Percentiles rank a stretch among this genome's conserved stretches.
Conservation (phyloP, 1,140 invertebrate genomes). For the Drosophila chauvacae region DNA sequence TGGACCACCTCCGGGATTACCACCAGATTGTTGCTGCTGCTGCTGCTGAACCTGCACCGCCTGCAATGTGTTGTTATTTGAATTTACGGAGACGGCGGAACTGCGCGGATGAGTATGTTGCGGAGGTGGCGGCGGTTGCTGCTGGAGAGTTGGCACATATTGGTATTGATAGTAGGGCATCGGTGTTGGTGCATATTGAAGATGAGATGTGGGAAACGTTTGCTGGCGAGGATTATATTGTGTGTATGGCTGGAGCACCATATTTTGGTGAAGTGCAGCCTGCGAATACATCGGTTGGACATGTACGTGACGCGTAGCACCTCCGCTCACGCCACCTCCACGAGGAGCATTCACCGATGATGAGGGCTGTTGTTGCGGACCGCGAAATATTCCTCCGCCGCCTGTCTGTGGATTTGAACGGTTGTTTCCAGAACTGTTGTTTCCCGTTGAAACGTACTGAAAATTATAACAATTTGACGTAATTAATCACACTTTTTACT, state of each 20-base stretch:
- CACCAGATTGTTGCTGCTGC: slow-evolving; percentile 9
- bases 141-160: slow-evolving; percentile 62
- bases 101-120: slow-evolving; percentile 55
- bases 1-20: slow-evolving; percentile 40
- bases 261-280: slow-evolving; percentile 47
- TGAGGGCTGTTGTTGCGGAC: slow-evolving; percentile 38
- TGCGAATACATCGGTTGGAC: slow-evolving; percentile 69
- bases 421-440: slow-evolving; percentile 61
- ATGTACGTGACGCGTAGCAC: slow-evolving; percentile 59
- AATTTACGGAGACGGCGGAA: slow-evolving; percentile 59
- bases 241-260: slow-evolving; percentile 66
- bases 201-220: slow-evolving; percentile 59
- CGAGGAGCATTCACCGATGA: slow-evolving; percentile 57
- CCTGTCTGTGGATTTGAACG: slow-evolving; percentile 67
- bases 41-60: slow-evolving; percentile 52
- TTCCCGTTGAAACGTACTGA: slow-evolving; percentile 67
- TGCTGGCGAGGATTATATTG: slow-evolving; percentile 68
- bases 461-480: slow-evolving; percentile 19
- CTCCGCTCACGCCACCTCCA: slow-evolving; percentile 44
- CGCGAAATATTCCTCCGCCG: slow-evolving; percentile 63
- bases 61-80: slow-evolving; percentile 61
- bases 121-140: slow-evolving; percentile 57
- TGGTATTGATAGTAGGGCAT: slow-evolving; percentile 68
- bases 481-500: not conserved
- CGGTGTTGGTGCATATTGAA: slow-evolving; percentile 63